Conservation (phyloP, 2,113 vertebrate genomes). For the Paramisgurnus dabryanus region DNA sequence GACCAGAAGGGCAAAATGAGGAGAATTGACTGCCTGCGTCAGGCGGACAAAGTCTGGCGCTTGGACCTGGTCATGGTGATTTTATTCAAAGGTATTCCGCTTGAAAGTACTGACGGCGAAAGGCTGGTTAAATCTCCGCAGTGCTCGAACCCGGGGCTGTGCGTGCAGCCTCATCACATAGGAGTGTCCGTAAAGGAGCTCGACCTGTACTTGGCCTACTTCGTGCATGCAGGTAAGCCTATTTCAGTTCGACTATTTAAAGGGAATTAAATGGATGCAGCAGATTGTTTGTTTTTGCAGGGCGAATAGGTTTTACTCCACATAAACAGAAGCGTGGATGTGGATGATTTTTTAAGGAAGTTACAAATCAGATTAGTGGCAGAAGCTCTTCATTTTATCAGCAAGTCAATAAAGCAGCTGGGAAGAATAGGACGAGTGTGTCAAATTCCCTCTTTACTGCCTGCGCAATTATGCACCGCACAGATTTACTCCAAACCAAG, state of each 20-base stretch:
- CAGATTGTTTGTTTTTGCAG: background rate
- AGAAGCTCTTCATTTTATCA: slow-evolving; percentile 56
- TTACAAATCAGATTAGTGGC: slow-evolving; percentile 55
- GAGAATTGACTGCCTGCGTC: slow-evolving; percentile 97
- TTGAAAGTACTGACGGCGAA: slow-evolving; percentile 99
- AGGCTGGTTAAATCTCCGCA: slow-evolving; percentile 98
- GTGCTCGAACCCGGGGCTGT: slow-evolving; percentile 95
- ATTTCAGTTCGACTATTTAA: slow-evolving; percentile 3
- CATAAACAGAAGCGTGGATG: background rate
- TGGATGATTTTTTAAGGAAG: slow-evolving; percentile 4
- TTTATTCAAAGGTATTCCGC: slow-evolving; percentile 99
- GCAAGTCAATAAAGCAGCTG: slow-evolving; percentile 50
- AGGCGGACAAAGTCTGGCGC: slow-evolving; percentile 98
- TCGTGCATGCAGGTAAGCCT: slow-evolving; percentile 93
- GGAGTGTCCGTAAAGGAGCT: slow-evolving; percentile 99
- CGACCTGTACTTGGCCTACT: slow-evolving; percentile 99
- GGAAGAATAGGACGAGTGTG: slow-evolving; percentile 28
- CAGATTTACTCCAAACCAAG: slow-evolving; percentile 6
- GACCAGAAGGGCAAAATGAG: slow-evolving; percentile 99
- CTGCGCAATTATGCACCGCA: background rate
- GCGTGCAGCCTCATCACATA: slow-evolving; percentile 98
- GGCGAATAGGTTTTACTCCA: background rate
- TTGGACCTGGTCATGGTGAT: slow-evolving; percentile 99
- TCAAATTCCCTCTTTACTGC: slow-evolving; percentile 20
- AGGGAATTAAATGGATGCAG: background rate